Conservation (phyloP, 2,113 vertebrate genomes). For the Bostrychus sinensis region DNA sequence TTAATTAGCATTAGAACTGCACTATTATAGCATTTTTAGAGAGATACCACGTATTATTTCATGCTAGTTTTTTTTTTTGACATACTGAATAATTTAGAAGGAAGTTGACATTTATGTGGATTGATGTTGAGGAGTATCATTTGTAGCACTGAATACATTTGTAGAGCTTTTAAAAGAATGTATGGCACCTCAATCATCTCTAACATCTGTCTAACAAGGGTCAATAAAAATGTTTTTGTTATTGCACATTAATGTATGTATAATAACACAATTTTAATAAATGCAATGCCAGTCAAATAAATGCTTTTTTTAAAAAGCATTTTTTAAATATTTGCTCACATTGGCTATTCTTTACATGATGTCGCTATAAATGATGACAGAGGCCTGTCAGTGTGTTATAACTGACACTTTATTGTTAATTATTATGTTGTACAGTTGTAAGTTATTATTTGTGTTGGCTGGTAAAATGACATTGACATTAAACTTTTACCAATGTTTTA, state of each 20-base stretch:
- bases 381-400: background rate
- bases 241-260: background rate
- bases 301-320: background rate
- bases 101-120: no score
- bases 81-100: no score
- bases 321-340: constrained; percentile 6
- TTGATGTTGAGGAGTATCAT: no score
- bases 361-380: background rate
- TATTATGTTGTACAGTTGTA: constrained; percentile 28
- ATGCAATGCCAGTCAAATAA: background rate
- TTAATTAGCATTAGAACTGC: no score
- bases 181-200: background rate
- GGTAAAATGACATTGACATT: constrained; percentile 25
- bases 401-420: constrained; percentile 12
- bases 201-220: background rate
- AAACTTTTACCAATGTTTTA: constrained; percentile 36
- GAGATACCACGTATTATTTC: no score
- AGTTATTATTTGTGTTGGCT: constrained; percentile 35
- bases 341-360: background rate
- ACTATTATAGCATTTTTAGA: no score
- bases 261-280: background rate
- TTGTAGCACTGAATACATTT: no score
- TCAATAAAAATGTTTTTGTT: background rate
- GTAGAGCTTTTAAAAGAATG: no score
- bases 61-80: no score